These are phyloP conservation scores for Amblyopsis rosae DNA, from an alignment of 2,113 vertebrate species.

Conservation along the genomic window DNA sequence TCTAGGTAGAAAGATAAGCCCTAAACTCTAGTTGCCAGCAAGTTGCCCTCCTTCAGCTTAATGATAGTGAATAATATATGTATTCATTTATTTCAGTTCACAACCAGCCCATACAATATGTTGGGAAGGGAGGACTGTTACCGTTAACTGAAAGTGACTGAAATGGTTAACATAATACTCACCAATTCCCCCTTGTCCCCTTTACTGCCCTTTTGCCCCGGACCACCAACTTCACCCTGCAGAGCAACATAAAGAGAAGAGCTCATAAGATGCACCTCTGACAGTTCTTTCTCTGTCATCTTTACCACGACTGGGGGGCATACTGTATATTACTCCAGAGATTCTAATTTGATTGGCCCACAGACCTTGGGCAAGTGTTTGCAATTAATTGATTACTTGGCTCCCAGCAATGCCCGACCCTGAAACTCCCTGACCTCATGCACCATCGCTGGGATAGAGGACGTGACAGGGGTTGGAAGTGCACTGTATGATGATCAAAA, in stretches of 20 bases:
- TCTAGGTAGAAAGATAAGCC: too few species aligned
- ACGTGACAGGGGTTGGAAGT: slow-evolving; percentile 53
- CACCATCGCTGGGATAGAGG: slow-evolving; percentile 52
- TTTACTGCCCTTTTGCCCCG: slow-evolving; percentile 96
- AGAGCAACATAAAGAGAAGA: slow-evolving; percentile 45
- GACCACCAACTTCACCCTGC: slow-evolving; percentile 96
- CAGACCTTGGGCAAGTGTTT: slow-evolving; percentile 61
- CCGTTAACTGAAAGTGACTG: background rate
- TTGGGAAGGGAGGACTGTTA: slow-evolving; percentile 7
- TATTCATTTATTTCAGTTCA: background rate
- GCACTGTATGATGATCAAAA: slow-evolving; percentile 23
- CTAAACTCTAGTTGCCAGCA: slow-evolving; percentile 5
- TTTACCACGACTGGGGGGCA: slow-evolving; percentile 47
- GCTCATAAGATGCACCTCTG: slow-evolving; percentile 43
- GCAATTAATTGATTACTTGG: slow-evolving; percentile 72
- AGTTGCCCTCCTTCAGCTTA: slow-evolving; percentile 6
- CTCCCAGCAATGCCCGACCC: slow-evolving; percentile 41
- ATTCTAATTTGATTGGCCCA: slow-evolving; percentile 67
- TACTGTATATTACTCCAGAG: slow-evolving; percentile 54
- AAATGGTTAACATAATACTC: slow-evolving; percentile 62
- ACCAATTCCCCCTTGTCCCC: slow-evolving; percentile 96
- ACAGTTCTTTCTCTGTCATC: slow-evolving; percentile 39
- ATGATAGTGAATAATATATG: slow-evolving; percentile 5
- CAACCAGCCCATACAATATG: background rate
- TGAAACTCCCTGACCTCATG: background rate